phyloP scores from a whole-genome alignment of 2,888 invertebrate genomes.

The Pediacus dermestoides region DNA sequence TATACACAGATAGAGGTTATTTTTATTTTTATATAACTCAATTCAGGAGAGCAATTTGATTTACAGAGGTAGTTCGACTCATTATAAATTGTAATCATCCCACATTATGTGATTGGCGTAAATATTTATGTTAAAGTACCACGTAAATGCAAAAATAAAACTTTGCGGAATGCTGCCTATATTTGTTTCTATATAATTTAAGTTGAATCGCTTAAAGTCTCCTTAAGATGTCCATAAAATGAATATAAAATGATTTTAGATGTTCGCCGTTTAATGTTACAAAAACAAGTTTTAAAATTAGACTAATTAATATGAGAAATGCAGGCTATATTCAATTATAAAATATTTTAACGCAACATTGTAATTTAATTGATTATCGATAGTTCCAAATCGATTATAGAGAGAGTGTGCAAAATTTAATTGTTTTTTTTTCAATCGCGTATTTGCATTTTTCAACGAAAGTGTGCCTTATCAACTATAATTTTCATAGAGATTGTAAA shows the following conservation, averaged over 20 bases:
- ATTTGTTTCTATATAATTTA: constrained; percentile 20
- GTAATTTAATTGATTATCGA: too few species aligned
- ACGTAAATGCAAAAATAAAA: constrained; percentile 22
- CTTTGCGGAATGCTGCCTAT: constrained; percentile 23
- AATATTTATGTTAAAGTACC: constrained; percentile 26
- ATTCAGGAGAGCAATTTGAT: constrained; percentile 14
- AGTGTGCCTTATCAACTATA: too few species aligned
- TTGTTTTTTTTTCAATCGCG: too few species aligned
- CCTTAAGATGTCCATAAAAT: constrained; percentile 14
- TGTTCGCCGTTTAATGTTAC: constrained; percentile 1
- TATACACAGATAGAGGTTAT: too few species aligned
- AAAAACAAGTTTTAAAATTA: constrained; percentile 12
- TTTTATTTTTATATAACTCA: constrained; percentile 16
- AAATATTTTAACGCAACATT: too few species aligned
- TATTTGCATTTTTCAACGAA: too few species aligned
- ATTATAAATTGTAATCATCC: constrained; percentile 30
- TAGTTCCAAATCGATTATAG: too few species aligned
- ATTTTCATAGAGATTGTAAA: too few species aligned
- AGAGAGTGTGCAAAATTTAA: too few species aligned
- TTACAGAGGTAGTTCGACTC: constrained; percentile 17
- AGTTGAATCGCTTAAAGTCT: constrained; percentile 4
- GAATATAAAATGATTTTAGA: constrained; percentile 17
- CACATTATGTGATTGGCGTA: constrained; percentile 12
- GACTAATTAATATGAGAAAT: constrained; percentile 11
- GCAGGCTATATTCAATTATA: too few species aligned